A percentile compares a stretch with the other conserved stretches of the same genome.
These are phyloP conservation scores for Acronicta aceris DNA, from an alignment of 2,888 invertebrate genomes.

Conservation along the genomic window DNA sequence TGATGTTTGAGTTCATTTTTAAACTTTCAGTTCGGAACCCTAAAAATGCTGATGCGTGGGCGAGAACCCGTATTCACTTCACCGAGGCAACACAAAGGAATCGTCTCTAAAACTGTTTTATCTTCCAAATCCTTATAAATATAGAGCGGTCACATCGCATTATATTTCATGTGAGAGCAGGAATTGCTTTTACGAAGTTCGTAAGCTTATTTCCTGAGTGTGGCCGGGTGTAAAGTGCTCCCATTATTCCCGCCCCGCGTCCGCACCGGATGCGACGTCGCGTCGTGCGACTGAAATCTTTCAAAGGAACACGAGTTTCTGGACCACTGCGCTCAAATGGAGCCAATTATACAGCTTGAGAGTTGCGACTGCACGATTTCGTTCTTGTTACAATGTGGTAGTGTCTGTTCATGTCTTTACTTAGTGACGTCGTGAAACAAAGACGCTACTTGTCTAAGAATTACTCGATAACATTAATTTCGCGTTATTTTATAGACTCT, in stretches of 20 bases:
- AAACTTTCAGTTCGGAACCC: slow-evolving; percentile 2
- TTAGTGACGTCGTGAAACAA: slow-evolving; percentile 33
- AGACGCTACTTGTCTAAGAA: slow-evolving; percentile 6
- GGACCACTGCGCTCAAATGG: slow-evolving; percentile 76
- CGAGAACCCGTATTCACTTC: slow-evolving; percentile 37
- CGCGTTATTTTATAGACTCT: not conserved
- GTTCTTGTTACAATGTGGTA: slow-evolving; percentile 31
- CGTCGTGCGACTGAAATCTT: slow-evolving; percentile 71
- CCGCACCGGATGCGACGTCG: slow-evolving; percentile 69
- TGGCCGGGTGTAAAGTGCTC: slow-evolving; percentile 86
- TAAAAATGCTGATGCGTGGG: slow-evolving; percentile 24
- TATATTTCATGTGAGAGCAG: slow-evolving; percentile 87
- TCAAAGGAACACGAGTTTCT: slow-evolving; percentile 83
- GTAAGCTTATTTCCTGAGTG: slow-evolving; percentile 89
- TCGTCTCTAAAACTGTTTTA: slow-evolving; percentile 70
- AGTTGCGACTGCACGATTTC: slow-evolving; percentile 54
- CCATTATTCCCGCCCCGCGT: slow-evolving; percentile 78
- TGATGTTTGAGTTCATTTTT: not conserved
- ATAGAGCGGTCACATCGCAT: slow-evolving; percentile 84
- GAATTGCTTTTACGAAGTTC: slow-evolving; percentile 88
- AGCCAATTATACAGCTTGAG: slow-evolving; percentile 72
- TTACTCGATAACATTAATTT: slow-evolving; percentile 14
- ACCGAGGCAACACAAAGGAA: slow-evolving; percentile 61
- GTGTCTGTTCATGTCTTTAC: slow-evolving; percentile 52
- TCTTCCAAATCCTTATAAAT: slow-evolving; percentile 86